Evolutionary conservation across 2,113 vertebrate genomes (phyloP).

Genomic region (Strigops habroptila): DNA sequence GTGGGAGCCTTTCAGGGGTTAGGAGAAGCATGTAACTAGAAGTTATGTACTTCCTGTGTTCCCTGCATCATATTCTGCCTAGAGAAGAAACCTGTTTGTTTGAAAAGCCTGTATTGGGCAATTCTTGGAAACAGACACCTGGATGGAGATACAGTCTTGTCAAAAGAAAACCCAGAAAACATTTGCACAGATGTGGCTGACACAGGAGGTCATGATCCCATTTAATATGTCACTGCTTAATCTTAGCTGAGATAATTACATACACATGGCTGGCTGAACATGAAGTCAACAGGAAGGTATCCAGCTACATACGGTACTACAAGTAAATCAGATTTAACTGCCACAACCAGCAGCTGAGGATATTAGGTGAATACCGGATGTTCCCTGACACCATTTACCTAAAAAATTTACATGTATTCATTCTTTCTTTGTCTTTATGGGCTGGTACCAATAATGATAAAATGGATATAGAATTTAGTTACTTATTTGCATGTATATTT

Average conservation of each 20-base stretch:
- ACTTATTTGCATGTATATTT: neutral
- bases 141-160: neutral
- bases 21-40: neutral
- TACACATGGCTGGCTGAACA: conserved; percentile 26
- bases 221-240: conserved; percentile 17
- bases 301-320: conserved; percentile 1
- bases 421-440: neutral
- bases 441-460: neutral
- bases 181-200: neutral
- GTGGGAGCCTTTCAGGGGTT: neutral
- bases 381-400: neutral
- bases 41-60: neutral
- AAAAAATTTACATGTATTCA: neutral
- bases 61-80: neutral
- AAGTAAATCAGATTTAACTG: conserved; percentile 35
- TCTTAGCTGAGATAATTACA: conserved; percentile 22
- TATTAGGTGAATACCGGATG: neutral
- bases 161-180: neutral
- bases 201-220: conserved; percentile 15
- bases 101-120: neutral
- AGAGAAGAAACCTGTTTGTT: neutral
- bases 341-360: neutral
- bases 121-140: neutral
- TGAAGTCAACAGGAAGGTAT: conserved; percentile 52
- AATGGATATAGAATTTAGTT: neutral